Percentiles rank a stretch among this genome's conserved stretches.
phyloP scores from a whole-genome alignment of 2,113 vertebrate species.

The Pluvianellus socialis region DNA sequence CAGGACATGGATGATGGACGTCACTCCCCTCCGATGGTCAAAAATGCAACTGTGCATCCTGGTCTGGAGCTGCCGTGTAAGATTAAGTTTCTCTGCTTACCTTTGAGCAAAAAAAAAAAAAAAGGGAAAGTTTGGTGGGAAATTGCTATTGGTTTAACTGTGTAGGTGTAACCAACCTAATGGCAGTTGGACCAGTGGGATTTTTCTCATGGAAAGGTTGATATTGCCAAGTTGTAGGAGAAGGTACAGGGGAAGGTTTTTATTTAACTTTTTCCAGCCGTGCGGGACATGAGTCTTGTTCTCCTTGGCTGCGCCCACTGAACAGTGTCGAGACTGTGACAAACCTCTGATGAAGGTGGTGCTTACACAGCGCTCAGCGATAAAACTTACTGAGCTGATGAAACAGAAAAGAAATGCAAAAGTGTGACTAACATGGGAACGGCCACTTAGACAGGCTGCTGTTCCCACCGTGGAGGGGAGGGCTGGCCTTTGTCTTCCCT shows the following conservation, averaged over 20 bases:
- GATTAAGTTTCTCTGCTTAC: constrained; percentile 38
- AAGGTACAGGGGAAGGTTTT: not conserved
- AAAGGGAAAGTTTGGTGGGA: not conserved
- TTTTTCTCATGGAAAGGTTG: not conserved
- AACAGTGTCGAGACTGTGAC: not conserved
- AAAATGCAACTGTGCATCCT: constrained; percentile 89
- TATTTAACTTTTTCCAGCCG: not conserved
- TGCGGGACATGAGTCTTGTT: not conserved
- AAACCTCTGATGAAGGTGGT: not conserved
- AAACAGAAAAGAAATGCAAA: not conserved
- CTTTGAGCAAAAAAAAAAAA: not conserved
- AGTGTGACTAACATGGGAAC: not conserved
- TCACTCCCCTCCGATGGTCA: constrained; percentile 92
- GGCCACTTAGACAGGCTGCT: not conserved
- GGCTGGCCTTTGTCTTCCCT: not conserved
- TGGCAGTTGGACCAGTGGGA: not conserved
- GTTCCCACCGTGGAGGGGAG: rapidly evolving
- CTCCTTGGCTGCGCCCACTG: not conserved
- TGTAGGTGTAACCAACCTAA: not conserved
- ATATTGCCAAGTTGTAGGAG: not conserved
- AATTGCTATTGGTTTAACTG: not conserved
- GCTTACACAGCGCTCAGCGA: not conserved
- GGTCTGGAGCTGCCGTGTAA: constrained; percentile 94
- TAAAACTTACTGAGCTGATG: not conserved
- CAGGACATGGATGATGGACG: constrained; percentile 97